Conservation (phyloP, 2,888 invertebrate species). For the Drosophila nigricruria region DNA sequence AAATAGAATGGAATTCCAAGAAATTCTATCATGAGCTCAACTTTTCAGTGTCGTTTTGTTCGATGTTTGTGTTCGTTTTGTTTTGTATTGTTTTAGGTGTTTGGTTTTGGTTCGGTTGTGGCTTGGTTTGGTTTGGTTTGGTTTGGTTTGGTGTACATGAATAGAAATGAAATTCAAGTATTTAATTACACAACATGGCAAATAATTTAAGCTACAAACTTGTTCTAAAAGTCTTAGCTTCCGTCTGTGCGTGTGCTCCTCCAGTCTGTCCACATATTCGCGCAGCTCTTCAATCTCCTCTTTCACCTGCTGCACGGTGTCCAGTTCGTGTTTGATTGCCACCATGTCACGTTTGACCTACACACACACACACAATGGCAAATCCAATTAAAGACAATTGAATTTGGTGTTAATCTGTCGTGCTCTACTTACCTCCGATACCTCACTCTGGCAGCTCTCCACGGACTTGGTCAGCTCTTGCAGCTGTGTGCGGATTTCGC, state of each 20-base stretch:
- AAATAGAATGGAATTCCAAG: neutral
- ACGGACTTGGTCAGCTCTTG: slow-evolving; percentile 97
- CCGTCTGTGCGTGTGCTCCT: slow-evolving; percentile 95
- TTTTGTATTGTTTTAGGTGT: slow-evolving; percentile 14
- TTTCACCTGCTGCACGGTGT: slow-evolving; percentile 97
- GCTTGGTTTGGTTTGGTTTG: slow-evolving; percentile 30
- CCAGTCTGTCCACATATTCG: slow-evolving; percentile 96
- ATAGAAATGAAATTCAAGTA: slow-evolving; percentile 83
- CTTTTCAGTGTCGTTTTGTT: slow-evolving; percentile 45
- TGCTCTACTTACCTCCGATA: slow-evolving; percentile 89
- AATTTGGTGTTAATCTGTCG: slow-evolving; percentile 17
- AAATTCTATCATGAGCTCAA: slow-evolving; percentile 38
- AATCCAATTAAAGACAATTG: slow-evolving; percentile 17
- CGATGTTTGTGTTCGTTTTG: slow-evolving; percentile 32
- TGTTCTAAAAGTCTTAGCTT: slow-evolving; percentile 96
- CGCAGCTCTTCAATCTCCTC: slow-evolving; percentile 97
- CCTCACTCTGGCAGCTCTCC: slow-evolving; percentile 97
- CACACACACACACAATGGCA: neutral
- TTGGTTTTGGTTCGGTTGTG: slow-evolving; percentile 31
- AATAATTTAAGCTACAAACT: slow-evolving; percentile 88
- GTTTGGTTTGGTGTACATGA: slow-evolving; percentile 75
- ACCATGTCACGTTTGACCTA: slow-evolving; percentile 97
- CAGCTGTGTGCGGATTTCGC: slow-evolving; percentile 96
- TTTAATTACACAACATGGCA: slow-evolving; percentile 86
- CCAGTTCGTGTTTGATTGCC: slow-evolving; percentile 96